Evolutionary conservation across 2,888 invertebrate genomes (phyloP).

Genomic region (Stenurella melanura): DNA sequence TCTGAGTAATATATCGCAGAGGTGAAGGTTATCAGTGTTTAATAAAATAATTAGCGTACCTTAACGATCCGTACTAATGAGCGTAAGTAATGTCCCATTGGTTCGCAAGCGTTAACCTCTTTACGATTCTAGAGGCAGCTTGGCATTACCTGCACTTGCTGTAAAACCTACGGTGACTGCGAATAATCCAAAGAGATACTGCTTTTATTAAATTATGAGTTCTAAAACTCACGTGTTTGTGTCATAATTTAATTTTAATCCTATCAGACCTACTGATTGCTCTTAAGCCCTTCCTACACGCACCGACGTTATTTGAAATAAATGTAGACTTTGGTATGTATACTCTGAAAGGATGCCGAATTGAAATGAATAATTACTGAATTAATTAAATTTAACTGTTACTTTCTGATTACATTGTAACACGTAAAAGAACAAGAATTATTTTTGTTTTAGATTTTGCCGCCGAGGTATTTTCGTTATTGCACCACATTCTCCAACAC

Average conservation of each 20-base stretch:
- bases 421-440: not conserved
- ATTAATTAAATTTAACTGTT: not conserved
- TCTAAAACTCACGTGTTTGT: slow-evolving; percentile 9
- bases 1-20: too few relatives aligned
- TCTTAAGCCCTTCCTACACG: slow-evolving; percentile 12
- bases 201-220: slow-evolving; percentile 30
- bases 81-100: not conserved
- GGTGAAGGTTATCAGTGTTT: not conserved
- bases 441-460: too few relatives aligned
- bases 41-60: not conserved
- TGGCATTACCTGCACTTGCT: slow-evolving; percentile 13
- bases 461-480: too few relatives aligned
- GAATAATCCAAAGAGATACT: slow-evolving; percentile 28
- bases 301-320: not conserved
- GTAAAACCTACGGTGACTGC: slow-evolving; percentile 17
- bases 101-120: slow-evolving; percentile 2
- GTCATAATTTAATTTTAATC: slow-evolving; percentile 30
- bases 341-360: not conserved
- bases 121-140: not conserved
- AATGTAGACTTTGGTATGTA: not conserved
- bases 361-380: not conserved
- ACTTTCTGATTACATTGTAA: not conserved
- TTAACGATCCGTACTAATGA: slow-evolving; percentile 1
- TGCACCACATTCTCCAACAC: too few relatives aligned
- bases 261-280: slow-evolving; percentile 9